Evolutionary conservation across 2,888 invertebrate species (phyloP).

Genomic region (Trissolcus brochymenae): DNA sequence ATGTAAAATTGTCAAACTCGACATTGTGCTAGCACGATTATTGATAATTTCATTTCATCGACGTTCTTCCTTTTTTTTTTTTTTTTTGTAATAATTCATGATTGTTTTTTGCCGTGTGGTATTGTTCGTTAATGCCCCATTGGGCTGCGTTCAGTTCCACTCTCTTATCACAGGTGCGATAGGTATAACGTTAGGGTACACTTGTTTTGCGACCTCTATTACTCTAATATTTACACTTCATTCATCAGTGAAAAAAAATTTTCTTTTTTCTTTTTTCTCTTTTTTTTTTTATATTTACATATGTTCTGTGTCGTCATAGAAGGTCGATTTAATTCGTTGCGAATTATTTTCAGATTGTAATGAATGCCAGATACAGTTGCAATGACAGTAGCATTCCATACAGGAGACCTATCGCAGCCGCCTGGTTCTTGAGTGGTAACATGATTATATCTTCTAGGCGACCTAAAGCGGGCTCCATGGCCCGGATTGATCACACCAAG

Average conservation of each 20-base stretch:
- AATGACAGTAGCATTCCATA: slow-evolving; percentile 31
- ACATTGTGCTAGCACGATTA: slow-evolving; percentile 11
- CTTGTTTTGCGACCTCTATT: slow-evolving; percentile 30
- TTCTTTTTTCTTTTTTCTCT: no score
- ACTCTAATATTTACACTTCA: slow-evolving; percentile 38
- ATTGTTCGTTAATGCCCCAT: slow-evolving; percentile 33
- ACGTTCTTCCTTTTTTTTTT: background rate
- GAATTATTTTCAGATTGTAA: slow-evolving; percentile 18
- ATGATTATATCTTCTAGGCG: slow-evolving; percentile 67
- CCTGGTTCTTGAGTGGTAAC: slow-evolving; percentile 59
- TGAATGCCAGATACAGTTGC: slow-evolving; percentile 31
- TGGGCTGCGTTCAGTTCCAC: slow-evolving; percentile 53
- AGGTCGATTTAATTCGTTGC: slow-evolving; percentile 17
- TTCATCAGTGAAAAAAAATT: slow-evolving; percentile 7
- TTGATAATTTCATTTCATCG: slow-evolving; percentile 3
- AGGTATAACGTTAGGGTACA: slow-evolving; percentile 60
- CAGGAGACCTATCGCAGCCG: slow-evolving; percentile 37
- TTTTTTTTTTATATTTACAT: slow-evolving; percentile 25
- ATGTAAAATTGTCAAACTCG: slow-evolving; percentile 22
- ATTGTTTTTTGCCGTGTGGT: slow-evolving; percentile 66
- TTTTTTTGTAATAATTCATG: slow-evolving; percentile 57
- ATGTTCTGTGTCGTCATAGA: slow-evolving; percentile 5
- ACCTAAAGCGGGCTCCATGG: slow-evolving; percentile 78
- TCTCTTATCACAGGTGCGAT: slow-evolving; percentile 71
- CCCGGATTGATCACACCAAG: slow-evolving; percentile 85